Percentiles rank a stretch among this genome's conserved stretches.
These are phyloP conservation scores for Erythrocercus mccallii DNA, from an alignment of 2,113 vertebrate genomes.

Conservation along the genomic window DNA sequence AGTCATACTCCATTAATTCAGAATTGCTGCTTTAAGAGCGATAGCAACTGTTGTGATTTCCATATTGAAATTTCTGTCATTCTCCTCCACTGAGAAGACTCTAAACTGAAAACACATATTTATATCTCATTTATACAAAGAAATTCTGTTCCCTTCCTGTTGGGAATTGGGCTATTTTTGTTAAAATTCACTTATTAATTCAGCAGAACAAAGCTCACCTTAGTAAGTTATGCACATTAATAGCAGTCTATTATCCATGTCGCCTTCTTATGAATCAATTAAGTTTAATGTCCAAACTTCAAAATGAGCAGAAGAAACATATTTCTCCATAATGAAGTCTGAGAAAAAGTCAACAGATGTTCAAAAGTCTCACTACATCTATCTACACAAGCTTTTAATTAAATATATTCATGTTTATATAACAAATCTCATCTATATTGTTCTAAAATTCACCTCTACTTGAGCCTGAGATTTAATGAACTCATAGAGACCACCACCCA, in stretches of 20 bases:
- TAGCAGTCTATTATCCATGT: neutral
- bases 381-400: neutral
- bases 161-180: neutral
- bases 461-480: neutral
- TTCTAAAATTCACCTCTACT: neutral
- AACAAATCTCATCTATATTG: neutral
- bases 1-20: neutral
- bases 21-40: neutral
- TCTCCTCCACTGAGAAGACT: neutral
- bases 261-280: neutral
- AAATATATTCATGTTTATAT: neutral
- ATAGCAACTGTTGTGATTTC: neutral
- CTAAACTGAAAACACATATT: neutral
- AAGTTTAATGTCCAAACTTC: slow-evolving; percentile 7
- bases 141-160: neutral
- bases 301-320: slow-evolving; percentile 25
- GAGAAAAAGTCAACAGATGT: neutral
- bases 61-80: neutral
- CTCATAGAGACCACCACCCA: neutral
- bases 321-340: slow-evolving; percentile 25
- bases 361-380: neutral
- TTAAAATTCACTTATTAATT: neutral
- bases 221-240: slow-evolving; percentile 3
- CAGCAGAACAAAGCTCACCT: slow-evolving; percentile 24
- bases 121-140: neutral